Base-by-base conservation (phyloP, 35 echinoderm and acorn worm genomes). In the Apostichopus japonicus region DNA sequence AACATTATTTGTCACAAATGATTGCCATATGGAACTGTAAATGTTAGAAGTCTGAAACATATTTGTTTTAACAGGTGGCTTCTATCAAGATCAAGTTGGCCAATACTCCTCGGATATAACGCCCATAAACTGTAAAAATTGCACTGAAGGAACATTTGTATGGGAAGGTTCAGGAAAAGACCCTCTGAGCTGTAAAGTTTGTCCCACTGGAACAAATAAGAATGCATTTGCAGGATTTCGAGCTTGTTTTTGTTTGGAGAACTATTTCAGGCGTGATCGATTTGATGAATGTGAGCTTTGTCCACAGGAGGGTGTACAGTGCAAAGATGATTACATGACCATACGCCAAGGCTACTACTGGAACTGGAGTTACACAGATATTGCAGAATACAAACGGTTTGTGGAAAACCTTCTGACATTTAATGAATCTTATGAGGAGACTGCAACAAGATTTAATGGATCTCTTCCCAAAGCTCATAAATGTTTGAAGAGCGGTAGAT, bases 191-290 rank as follows among this genome's bases (percentile, higher is more conserved):
- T 93, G 92, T 76, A 24, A 73, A 9, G 92, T 93, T 58, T 93
- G 92, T 87, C 92, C 92, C 33, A 76, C 9, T 24, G 92, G 92
- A 21, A 93, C 92, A 8, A 72, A 86, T 53, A 86, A 93, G 77
- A 86, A 22, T 0, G 6, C 5, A n/a, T 5, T n/a, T 0, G 92
- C 92, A 24, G 44, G 24, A 56, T 93, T 86, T 82, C 92, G 92
- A 25, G 92, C 92, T 53, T 93, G 92, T 87, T 72, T 62, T 4
- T 93, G 92, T 87, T 52, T 93, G 1, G 63, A 86, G 51, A 72
- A 54, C 14, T 86, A 54, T 25, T 93, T 51, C 53, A 54, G 92
- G 54, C 86, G 14, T 13, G 83, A 93, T 76, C 22, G 92, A 58
- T 93, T 93, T 57, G 80, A 54, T 16, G 5, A 56, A 72, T 93